Evolutionary conservation across 2,797 vertebrate species (phyloP).

Genomic region (Danio tinwini): DNA sequence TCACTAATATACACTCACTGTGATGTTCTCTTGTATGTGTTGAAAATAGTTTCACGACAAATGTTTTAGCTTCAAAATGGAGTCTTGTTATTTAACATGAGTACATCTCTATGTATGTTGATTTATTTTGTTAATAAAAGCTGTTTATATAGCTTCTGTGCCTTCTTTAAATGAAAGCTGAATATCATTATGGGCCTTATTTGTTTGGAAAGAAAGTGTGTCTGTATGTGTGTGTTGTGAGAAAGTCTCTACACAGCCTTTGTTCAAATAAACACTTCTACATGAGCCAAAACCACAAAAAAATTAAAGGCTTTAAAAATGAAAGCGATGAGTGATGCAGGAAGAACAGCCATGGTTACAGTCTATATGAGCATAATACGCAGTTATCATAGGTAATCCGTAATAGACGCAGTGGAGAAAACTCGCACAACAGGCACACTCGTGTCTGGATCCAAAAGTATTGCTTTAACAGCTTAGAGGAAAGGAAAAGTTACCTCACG

Average conservation of each 20-base stretch:
- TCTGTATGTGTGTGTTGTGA: constrained; percentile 12
- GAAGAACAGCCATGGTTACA: no score
- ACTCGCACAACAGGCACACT: no score
- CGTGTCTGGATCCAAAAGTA: no score
- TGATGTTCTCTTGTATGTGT: constrained; percentile 61
- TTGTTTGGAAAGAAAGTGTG: neutral
- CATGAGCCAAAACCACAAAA: neutral
- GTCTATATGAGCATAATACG: no score
- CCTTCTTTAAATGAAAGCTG: neutral
- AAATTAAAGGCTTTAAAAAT: no score
- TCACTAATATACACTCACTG: constrained; percentile 70
- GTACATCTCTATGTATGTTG: constrained; percentile 74
- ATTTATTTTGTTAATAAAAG: constrained; percentile 82
- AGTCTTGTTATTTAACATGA: constrained; percentile 76
- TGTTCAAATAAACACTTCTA: constrained; percentile 22
- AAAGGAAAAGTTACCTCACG: no score
- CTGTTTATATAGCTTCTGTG: constrained; percentile 45
- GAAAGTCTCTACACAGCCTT: neutral
- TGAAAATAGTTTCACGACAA: constrained; percentile 50
- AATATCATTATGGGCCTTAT: neutral
- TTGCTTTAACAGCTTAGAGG: no score
- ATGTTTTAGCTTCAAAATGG: constrained; percentile 58
- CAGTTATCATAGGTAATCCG: no score
- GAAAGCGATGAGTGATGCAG: no score
- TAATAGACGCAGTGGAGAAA: no score